These are phyloP conservation scores for Digitonthophagus gazella DNA, from an alignment of 2,888 invertebrate genomes.

Conservation along the genomic window DNA sequence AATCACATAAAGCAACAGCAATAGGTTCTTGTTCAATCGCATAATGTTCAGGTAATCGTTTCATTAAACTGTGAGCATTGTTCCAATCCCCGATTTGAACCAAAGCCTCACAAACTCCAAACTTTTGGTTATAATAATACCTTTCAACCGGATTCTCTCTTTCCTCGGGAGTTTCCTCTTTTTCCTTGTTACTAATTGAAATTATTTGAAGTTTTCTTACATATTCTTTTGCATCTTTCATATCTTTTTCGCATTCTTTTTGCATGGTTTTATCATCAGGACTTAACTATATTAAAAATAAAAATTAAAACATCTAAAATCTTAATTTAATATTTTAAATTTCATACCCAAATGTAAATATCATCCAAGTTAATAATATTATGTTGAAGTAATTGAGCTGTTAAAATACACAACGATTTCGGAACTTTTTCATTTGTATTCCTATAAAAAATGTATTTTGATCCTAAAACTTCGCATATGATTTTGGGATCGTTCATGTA, in stretches of 20 bases:
- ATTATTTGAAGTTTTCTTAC: conserved; percentile 83
- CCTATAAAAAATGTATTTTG: conserved; percentile 76
- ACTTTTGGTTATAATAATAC: conserved; percentile 80
- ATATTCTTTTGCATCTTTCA: conserved; percentile 81
- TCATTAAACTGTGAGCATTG: conserved; percentile 75
- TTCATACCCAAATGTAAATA: conserved; percentile 84
- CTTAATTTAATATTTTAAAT: background rate
- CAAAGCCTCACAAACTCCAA: conserved; percentile 87
- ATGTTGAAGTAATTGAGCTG: conserved; percentile 87
- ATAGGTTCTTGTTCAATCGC: conserved; percentile 76
- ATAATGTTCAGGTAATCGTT: conserved; percentile 78
- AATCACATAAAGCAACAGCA: conserved; percentile 71
- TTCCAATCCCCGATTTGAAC: conserved; percentile 89
- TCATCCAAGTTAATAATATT: conserved; percentile 81
- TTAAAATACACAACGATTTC: conserved; percentile 81
- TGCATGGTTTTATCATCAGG: conserved; percentile 82
- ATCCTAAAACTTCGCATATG: conserved; percentile 91
- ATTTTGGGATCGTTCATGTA: conserved; percentile 88
- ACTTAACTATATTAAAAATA: conserved; percentile 59
- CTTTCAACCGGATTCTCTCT: conserved; percentile 65
- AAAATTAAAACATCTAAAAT: conserved; percentile 1
- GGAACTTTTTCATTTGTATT: conserved; percentile 71
- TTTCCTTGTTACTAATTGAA: conserved; percentile 76
- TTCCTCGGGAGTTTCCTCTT: conserved; percentile 68
- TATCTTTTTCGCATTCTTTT: conserved; percentile 77